Evolutionary conservation across 2,113 vertebrate genomes (phyloP), one percentile per base, ranked within the genome.

Genomic region (Brachyhypopomus gauderio): DNA sequence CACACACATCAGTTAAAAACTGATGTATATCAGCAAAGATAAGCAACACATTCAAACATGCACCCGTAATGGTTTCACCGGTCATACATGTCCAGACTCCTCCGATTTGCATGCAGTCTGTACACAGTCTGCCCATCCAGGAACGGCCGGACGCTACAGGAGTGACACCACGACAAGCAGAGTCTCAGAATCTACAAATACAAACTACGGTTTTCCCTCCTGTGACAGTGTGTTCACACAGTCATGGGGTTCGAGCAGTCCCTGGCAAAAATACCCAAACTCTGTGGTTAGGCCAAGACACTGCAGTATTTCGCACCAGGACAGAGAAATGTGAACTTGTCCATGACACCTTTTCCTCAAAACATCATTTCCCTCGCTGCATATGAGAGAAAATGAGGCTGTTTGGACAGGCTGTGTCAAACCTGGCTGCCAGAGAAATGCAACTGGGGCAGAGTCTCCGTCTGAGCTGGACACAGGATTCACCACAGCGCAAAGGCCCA

Each of bases 391-490:
- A 83, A 75, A 80, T 60, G 72, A 84, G 71, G 81, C 36, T 52
- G 74, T 85, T 82, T 80, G 52, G 20, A 76, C 76, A 78, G 72
- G 66, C 48, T 62, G 36, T 48, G 38, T 60, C 77, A 63, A 85
- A 82, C 64, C 41, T 34, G 11, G 25, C 75, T 80, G 56, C 71
- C 52, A 72, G 66, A 62, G 64, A 85, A 85, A 86, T 75, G 82
- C 70, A 69, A 52, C 74, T 83, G 79, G 67, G 52, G 85, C 64
- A 81, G 66, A 76, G 83, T 34, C 66, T 52, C 75, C 60, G 75
- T 76, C 30, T 2, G 2, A 79, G 19, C 69, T 71, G 7, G 38
- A 85, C 82, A 75, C 78, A 85, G 69, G 85, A 78, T 88, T 64
- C 67, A 71, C 64, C 56, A 60, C 23, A 41, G 59, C 78, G 75